These are phyloP conservation scores for Athrips mouffetella DNA, from an alignment of 2,888 invertebrate species.

Conservation along the genomic window DNA sequence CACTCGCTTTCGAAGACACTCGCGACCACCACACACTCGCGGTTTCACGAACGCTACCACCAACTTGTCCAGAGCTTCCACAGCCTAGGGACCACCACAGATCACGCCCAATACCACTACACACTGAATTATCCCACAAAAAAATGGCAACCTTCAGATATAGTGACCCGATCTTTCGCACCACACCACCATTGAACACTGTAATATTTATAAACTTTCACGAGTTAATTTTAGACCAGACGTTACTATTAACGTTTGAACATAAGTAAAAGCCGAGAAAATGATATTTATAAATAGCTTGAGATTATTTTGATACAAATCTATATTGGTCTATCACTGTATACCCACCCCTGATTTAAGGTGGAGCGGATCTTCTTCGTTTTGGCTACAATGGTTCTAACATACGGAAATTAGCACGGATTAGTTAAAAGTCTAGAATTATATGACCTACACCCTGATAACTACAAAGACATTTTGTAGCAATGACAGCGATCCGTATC, in stretches of 20 bases:
- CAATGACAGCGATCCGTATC: constrained; percentile 77
- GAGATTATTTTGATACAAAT: constrained; percentile 78
- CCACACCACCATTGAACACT: constrained; percentile 66
- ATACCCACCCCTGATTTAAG: constrained; percentile 76
- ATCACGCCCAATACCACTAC: constrained; percentile 68
- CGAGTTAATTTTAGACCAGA: constrained; percentile 76
- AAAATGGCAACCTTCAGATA: constrained; percentile 75
- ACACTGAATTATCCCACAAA: constrained; percentile 64
- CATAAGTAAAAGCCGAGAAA: constrained; percentile 78
- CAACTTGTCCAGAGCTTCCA: constrained; percentile 20
- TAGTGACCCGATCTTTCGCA: constrained; percentile 61
- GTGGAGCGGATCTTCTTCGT: constrained; percentile 72
- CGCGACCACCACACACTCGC: constrained; percentile 3
- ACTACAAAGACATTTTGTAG: constrained; percentile 77
- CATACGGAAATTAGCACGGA: constrained; percentile 68
- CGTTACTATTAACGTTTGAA: constrained; percentile 77
- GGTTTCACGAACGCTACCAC: background rate
- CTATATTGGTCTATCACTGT: constrained; percentile 72
- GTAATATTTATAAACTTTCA: constrained; percentile 78
- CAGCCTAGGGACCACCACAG: constrained; percentile 35
- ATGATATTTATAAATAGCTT: constrained; percentile 80
- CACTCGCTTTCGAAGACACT: constrained; percentile 20
- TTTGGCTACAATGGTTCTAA: constrained; percentile 57
- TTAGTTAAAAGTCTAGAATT: constrained; percentile 68
- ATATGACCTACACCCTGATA: constrained; percentile 78